Conservation (phyloP, 2,113 vertebrate species). For the Gavia stellata region DNA sequence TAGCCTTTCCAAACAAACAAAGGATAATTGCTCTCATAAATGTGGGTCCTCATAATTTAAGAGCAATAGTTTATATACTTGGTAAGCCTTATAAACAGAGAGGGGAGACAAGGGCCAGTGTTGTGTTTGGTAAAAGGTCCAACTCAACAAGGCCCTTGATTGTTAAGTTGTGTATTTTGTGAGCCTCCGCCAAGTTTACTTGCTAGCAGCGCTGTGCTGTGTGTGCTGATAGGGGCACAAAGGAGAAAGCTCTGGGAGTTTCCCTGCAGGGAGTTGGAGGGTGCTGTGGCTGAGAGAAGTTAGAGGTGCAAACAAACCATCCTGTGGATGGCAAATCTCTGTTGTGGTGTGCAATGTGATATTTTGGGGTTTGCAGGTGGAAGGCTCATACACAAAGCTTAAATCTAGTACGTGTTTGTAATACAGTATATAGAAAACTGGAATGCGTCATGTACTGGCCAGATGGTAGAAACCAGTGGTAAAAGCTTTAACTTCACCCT, state of each 20-base stretch:
- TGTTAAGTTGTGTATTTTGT: slow-evolving; percentile 70
- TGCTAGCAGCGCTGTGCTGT: slow-evolving; percentile 51
- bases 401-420: background rate
- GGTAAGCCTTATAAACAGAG: slow-evolving; percentile 68
- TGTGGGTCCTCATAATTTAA: slow-evolving; percentile 66
- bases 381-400: background rate
- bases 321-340: background rate
- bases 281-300: background rate
- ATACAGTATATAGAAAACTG: background rate
- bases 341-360: background rate
- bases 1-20: slow-evolving; percentile 70
- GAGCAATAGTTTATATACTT: slow-evolving; percentile 66
- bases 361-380: background rate
- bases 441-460: background rate
- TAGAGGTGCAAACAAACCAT: background rate
- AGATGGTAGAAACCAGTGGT: background rate
- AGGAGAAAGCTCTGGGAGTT: slow-evolving; percentile 45
- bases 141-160: slow-evolving; percentile 67
- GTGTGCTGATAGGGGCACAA: slow-evolving; percentile 51
- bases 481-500: background rate
- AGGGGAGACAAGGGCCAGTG: slow-evolving; percentile 28
- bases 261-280: background rate
- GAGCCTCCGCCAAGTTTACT: slow-evolving; percentile 71
- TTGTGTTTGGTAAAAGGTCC: slow-evolving; percentile 63
- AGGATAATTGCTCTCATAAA: slow-evolving; percentile 71